Evolutionary conservation across 2,797 vertebrate species (phyloP).

Genomic region (Alca torda): DNA sequence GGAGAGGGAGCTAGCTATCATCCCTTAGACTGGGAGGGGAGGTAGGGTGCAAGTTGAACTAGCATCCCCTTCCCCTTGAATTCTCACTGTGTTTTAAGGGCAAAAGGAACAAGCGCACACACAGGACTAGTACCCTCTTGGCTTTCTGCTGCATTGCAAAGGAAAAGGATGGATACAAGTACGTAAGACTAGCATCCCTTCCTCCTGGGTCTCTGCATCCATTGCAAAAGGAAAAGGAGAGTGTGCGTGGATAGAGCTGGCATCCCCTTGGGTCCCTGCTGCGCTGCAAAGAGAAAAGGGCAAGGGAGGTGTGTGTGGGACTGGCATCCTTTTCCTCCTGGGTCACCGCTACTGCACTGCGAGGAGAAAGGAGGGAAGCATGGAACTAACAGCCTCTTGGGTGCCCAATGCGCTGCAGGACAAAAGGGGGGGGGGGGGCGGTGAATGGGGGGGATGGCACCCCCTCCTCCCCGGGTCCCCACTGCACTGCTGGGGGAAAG

Average conservation of each 20-base stretch:
- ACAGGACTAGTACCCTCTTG: neutral
- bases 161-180: neutral
- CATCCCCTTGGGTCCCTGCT: neutral
- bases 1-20: neutral
- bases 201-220: no score
- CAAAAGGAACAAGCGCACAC: neutral
- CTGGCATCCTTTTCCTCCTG: neutral
- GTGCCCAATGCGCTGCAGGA: neutral
- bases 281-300: neutral
- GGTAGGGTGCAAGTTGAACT: neutral
- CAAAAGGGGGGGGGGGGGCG: fast-evolving
- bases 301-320: fast-evolving
- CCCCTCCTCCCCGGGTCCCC: neutral
- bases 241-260: fast-evolving
- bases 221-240: neutral
- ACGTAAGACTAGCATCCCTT: neutral
- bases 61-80: neutral
- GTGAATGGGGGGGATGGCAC: neutral
- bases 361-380: neutral
- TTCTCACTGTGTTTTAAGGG: neutral
- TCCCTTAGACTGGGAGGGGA: neutral
- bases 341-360: neutral
- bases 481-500: no score
- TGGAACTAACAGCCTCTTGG: neutral
- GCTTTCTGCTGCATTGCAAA: neutral